Conservation (phyloP, 1,140 invertebrate genomes). For the Pseudomyrmex pallidus region DNA sequence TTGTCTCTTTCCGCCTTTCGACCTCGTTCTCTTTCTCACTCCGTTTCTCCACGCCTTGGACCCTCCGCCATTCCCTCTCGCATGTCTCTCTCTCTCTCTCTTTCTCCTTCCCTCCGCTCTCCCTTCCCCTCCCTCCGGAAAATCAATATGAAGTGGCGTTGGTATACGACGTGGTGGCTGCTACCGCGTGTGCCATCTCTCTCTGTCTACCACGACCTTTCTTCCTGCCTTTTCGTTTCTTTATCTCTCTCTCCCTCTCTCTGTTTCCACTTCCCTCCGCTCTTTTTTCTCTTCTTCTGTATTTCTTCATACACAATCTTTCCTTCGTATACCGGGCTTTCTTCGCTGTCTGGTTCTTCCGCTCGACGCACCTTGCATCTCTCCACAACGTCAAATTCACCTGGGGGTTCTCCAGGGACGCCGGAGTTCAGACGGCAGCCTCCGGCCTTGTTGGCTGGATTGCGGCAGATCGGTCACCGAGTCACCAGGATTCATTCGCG, state of each 20-base stretch:
- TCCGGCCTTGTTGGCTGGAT: background rate
- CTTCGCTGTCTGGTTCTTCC: constrained; percentile 6
- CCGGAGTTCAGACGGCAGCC: constrained; percentile 12
- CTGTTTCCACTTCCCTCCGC: background rate
- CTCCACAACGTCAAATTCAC: constrained; percentile 35
- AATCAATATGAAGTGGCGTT: constrained; percentile 83
- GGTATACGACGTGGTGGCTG: constrained; percentile 75
- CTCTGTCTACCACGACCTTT: constrained; percentile 48
- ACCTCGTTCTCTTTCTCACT: constrained; percentile 17
- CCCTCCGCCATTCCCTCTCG: constrained; percentile 30
- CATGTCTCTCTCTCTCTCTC: constrained; percentile 24
- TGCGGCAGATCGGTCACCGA: constrained; percentile 49
- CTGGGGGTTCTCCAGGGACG: constrained; percentile 34
- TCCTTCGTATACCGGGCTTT: constrained; percentile 17
- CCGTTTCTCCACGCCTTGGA: constrained; percentile 25
- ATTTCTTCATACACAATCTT: background rate
- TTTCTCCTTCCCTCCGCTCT: constrained; percentile 39
- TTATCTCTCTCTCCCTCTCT: background rate
- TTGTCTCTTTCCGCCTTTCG: constrained; percentile 11
- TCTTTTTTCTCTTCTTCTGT: background rate
- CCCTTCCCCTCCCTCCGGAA: constrained; percentile 72
- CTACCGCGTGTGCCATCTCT: constrained; percentile 73
- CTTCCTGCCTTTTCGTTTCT: background rate
- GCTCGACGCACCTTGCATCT: constrained; percentile 33
- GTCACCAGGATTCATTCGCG: constrained; percentile 29